Percentiles rank a stretch among this genome's conserved stretches.
phyloP scores from a whole-genome alignment of 2,888 invertebrate species.

The Hecatera dysodea region DNA sequence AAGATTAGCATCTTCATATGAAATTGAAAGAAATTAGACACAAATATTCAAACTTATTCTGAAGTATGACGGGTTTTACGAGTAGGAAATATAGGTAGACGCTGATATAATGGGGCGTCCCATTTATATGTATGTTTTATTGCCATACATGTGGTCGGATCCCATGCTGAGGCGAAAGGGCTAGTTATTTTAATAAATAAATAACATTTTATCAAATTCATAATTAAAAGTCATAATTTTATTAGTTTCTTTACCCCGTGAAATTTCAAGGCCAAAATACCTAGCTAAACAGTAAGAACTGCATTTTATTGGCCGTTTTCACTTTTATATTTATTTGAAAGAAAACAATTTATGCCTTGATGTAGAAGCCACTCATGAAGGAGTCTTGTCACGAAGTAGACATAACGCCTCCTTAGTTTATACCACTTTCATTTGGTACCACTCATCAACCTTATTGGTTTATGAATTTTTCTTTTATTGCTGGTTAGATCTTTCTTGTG shows the following conservation, averaged over 20 bases:
- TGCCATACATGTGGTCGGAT: background rate
- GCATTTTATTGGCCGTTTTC: constrained; percentile 34
- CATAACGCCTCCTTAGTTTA: constrained; percentile 53
- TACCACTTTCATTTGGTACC: constrained; percentile 44
- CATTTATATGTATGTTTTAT: background rate
- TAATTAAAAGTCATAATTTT: no score
- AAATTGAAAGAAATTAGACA: no score
- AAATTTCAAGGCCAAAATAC: background rate
- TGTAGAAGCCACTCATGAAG: constrained; percentile 26
- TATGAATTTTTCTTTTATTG: constrained; percentile 49
- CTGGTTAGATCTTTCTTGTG: constrained; percentile 6
- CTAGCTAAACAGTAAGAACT: constrained; percentile 22
- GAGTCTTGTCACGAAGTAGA: constrained; percentile 58
- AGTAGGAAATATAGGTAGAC: no score
- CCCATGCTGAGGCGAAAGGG: background rate
- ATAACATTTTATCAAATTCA: no score
- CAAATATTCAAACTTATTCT: no score
- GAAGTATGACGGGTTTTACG: no score
- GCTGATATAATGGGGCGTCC: no score
- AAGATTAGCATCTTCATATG: no score
- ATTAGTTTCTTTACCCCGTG: background rate
- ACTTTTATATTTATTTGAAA: constrained; percentile 30
- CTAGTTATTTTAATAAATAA: no score
- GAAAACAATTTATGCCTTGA: constrained; percentile 35
- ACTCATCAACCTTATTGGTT: constrained; percentile 46